Evolutionary conservation across 2,888 invertebrate species (phyloP).

Genomic region (Caenorhabditis wallacei): DNA sequence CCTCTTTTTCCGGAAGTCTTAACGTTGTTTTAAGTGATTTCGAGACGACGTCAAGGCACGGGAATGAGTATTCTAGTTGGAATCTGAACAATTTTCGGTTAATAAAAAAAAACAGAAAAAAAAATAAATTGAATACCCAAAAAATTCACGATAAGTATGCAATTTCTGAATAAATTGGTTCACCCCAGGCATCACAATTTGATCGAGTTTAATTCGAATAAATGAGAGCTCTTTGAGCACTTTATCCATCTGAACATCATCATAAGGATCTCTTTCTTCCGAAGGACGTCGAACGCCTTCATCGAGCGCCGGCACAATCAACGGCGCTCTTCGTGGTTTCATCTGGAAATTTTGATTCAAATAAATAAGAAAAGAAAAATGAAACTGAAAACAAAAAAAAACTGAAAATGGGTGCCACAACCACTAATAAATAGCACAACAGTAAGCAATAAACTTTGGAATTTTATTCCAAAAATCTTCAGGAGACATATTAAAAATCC

Average conservation of each 20-base stretch:
- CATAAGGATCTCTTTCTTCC: slow-evolving; percentile 45
- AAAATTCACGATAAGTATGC: slow-evolving; percentile 33
- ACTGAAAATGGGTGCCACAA: background rate
- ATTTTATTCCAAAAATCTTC: slow-evolving; percentile 38
- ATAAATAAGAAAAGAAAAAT: background rate
- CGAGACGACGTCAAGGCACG: slow-evolving; percentile 67
- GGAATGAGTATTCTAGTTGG: slow-evolving; percentile 68
- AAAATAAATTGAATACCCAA: too few relatives aligned
- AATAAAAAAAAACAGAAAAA: background rate
- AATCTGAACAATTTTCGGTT: slow-evolving; percentile 47
- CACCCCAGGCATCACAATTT: slow-evolving; percentile 51
- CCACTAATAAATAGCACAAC: slow-evolving; percentile 7
- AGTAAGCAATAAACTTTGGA: slow-evolving; percentile 4
- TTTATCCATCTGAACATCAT: slow-evolving; percentile 55
- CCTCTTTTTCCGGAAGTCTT: slow-evolving; percentile 54
- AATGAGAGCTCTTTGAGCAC: slow-evolving; percentile 68
- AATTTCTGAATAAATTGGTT: slow-evolving; percentile 47
- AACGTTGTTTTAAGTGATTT: slow-evolving; percentile 47
- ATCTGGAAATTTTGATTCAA: slow-evolving; percentile 15
- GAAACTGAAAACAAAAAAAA: slow-evolving; percentile 7
- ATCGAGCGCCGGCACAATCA: slow-evolving; percentile 33
- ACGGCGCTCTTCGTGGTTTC: slow-evolving; percentile 36
- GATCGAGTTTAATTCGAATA: slow-evolving; percentile 67
- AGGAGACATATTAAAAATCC: background rate
- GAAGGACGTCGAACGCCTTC: background rate